phyloP scores from a whole-genome alignment of 2,797 vertebrate species.

The Caiman crocodilus region DNA sequence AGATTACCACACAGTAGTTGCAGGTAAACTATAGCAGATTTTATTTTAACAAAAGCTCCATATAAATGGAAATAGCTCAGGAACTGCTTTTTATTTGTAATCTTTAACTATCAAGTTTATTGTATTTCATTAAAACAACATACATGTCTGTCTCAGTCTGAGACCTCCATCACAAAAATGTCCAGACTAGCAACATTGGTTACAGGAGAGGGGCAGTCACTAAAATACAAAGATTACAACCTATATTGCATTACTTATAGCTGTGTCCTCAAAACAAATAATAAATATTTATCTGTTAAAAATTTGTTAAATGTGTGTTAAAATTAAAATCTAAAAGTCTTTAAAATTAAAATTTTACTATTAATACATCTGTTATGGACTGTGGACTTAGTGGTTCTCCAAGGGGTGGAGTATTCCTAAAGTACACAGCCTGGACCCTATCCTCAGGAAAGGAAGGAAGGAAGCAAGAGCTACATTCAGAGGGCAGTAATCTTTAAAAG shows the following conservation, averaged over 20 bases:
- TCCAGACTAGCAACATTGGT: neutral
- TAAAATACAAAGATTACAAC: neutral
- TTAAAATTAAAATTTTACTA: neutral
- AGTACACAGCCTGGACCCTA: neutral
- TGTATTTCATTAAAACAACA: neutral
- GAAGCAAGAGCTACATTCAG: neutral
- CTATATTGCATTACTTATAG: no score
- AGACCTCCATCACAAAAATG: neutral
- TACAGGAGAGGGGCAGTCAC: neutral
- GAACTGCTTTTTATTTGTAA: neutral
- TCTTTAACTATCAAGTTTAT: neutral
- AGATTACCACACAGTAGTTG: neutral
- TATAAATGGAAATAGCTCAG: neutral
- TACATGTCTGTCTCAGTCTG: neutral
- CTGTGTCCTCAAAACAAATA: no score
- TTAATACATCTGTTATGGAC: neutral
- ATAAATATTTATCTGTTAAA: no score
- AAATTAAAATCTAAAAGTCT: neutral
- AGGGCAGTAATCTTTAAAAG: no score
- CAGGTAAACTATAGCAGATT: neutral
- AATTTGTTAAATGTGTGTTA: no score
- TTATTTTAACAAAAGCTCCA: neutral
- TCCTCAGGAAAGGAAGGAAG: neutral
- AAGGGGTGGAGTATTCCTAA: neutral
- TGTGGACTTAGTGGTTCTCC: neutral